Evolutionary conservation across 2,888 invertebrate species (phyloP), one percentile per base, ranked within the genome.

Genomic region (Cosmia trapezina): DNA sequence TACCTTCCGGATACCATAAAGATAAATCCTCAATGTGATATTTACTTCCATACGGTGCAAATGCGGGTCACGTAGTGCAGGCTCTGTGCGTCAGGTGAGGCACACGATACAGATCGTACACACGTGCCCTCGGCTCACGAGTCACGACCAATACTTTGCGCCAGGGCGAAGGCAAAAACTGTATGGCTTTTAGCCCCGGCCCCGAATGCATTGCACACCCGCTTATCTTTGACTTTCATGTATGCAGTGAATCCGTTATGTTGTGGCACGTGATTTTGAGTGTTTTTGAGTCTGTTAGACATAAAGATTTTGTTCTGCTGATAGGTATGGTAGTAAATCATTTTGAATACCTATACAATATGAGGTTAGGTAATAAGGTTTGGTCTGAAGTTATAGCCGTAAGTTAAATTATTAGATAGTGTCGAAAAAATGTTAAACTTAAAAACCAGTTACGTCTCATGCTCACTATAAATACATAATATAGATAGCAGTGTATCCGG

Each of bases 51-150:
- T 70, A 75, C 80, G 84, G 84, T 85, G 87, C 85, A 81, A 73
- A 94, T 91, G 89, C 94, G 70, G 86, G 86, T 88, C 94, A 93
- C 94, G 94, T 94, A 85, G 66, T 83, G 76, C 78, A 80, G 83
- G 83, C 87, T 61, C 86, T 86, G 87, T 89, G 87, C 87, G 91
- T 92, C 92, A 93, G 94, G 93, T 94, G 93, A 92, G 86, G 75
- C 68, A 59, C 70, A 84, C 82, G 93, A 93, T 94, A 94, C 92
- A 92, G 91, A 94, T 94, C 92, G 90, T 89, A 79, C 85, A 89
- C 92, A 91, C 94, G 94, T 94, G 93, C 86, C 83, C 63, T 62
- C 19, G 71, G 37, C 73, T 61, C 70, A 66, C 62, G 63, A 71
- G 63, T 64, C 64, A 65, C 68, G 63, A 75, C 71, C 73, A 56